Evolutionary conservation across 2,797 vertebrate species (phyloP).

Genomic region (Melanotaenia nigrans): DNA sequence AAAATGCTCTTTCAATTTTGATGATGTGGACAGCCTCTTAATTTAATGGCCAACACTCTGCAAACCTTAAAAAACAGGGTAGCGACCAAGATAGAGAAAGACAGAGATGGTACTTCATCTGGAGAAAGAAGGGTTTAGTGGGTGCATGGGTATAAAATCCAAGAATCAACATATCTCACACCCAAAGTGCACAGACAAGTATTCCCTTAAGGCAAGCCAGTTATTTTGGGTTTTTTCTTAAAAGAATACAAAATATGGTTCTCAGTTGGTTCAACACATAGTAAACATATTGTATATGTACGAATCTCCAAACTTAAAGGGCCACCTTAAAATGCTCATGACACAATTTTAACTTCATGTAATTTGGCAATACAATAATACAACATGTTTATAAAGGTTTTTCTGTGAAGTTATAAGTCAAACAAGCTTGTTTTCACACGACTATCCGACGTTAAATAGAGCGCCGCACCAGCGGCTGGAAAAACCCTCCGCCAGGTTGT

Average conservation of each 20-base stretch:
- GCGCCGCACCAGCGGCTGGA: no score
- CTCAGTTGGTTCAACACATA: slow-evolving; percentile 2
- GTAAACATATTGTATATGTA: neutral
- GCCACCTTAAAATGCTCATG: neutral
- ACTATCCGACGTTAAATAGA: no score
- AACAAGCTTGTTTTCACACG: no score
- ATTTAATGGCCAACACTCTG: neutral
- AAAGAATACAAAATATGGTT: slow-evolving; percentile 3
- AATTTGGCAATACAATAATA: no score
- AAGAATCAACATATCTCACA: neutral
- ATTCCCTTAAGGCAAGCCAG: neutral
- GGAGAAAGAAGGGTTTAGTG: slow-evolving; percentile 11
- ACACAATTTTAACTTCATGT: no score
- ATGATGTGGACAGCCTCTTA: neutral
- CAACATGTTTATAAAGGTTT: no score
- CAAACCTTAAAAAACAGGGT: neutral
- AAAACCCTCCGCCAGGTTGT: no score
- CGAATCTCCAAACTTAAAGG: neutral
- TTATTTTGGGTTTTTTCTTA: neutral
- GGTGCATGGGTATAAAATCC: neutral
- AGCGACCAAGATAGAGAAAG: no score
- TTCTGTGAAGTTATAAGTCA: no score
- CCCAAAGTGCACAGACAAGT: neutral
- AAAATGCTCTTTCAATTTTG: neutral
- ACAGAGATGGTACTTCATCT: slow-evolving; percentile 3